phyloP scores from a whole-genome alignment of 2,113 vertebrate species.

The Aphelocoma coerulescens region DNA sequence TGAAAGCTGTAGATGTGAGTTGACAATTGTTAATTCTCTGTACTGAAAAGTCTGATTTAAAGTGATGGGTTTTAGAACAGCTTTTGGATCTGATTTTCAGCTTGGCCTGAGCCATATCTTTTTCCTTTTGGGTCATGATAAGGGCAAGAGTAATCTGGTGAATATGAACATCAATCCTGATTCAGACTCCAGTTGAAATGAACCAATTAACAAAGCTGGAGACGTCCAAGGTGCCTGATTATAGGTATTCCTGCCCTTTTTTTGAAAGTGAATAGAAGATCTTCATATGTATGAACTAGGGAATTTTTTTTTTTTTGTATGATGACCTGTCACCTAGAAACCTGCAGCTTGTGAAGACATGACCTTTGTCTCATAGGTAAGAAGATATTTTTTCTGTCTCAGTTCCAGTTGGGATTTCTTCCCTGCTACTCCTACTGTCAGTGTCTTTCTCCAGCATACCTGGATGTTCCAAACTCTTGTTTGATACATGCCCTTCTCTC shows the following conservation, averaged over 20 bases:
- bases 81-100: background rate
- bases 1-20: background rate
- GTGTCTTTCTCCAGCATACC: background rate
- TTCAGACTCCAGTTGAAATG: background rate
- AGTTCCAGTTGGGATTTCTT: background rate
- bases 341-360: background rate
- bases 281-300: background rate
- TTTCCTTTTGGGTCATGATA: background rate
- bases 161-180: background rate
- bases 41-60: background rate
- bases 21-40: background rate
- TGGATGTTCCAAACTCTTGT: background rate
- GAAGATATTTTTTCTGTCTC: background rate
- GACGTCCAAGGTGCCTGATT: background rate
- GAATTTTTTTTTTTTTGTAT: background rate
- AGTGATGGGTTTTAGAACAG: background rate
- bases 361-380: background rate
- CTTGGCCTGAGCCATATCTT: background rate
- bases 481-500: background rate
- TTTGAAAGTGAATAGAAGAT: background rate
- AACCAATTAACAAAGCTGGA: background rate
- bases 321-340: background rate
- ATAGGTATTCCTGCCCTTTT: background rate
- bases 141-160: background rate
- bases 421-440: background rate